Evolutionary conservation across 2,888 invertebrate species (phyloP).

Genomic region (Nomada lathburiana): DNA sequence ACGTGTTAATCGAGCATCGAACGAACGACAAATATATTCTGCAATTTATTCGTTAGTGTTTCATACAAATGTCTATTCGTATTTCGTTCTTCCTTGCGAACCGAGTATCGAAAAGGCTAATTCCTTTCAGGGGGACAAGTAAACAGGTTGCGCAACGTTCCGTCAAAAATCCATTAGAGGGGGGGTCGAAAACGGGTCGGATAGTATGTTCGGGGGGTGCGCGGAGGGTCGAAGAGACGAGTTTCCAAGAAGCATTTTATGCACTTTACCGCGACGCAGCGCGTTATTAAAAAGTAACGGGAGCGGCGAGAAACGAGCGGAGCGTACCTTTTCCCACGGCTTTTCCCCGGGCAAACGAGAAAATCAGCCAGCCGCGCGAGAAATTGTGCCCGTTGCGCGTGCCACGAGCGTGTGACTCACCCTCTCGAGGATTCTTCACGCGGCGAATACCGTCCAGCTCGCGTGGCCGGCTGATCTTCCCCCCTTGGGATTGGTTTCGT

Average conservation of each 20-base stretch:
- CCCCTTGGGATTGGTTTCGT: too few species aligned
- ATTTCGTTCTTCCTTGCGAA: background rate
- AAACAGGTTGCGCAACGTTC: constrained; percentile 1
- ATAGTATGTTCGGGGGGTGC: background rate
- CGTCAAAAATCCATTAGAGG: constrained; percentile 21
- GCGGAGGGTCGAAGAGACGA: background rate
- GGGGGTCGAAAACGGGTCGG: background rate
- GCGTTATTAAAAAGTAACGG: constrained; percentile 27
- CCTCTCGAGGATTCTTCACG: background rate
- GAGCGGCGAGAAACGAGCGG: background rate
- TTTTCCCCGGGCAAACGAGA: background rate
- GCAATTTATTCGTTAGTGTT: too few species aligned
- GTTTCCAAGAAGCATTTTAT: background rate
- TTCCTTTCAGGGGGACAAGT: too few species aligned
- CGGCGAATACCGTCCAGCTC: background rate
- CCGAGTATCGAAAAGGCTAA: background rate
- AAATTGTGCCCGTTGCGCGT: background rate
- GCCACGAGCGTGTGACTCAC: background rate
- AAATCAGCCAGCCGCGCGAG: background rate
- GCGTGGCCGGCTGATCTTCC: background rate
- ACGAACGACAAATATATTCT: too few species aligned
- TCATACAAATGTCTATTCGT: too few species aligned
- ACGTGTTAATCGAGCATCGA: too few species aligned
- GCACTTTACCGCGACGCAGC: background rate
- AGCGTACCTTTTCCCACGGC: background rate